Evolutionary conservation across 2,113 vertebrate species (phyloP), one percentile per base, ranked within the genome.

Genomic region (Prochilodus magdalenae): DNA sequence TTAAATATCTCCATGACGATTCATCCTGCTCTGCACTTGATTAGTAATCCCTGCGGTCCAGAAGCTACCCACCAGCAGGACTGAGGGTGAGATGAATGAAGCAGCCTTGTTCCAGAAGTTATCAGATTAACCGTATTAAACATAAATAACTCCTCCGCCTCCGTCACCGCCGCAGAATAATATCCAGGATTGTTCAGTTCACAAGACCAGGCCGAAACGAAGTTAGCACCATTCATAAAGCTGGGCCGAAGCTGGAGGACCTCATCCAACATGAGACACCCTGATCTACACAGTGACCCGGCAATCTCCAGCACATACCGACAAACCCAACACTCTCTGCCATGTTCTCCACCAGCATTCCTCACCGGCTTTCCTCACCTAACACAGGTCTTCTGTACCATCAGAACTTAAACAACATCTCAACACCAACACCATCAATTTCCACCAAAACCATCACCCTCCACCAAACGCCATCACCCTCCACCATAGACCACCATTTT

Each of bases 71-170:
- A 60, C 22, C 51, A 40, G 29, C 24, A 20, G 22, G 51, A 29
- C 26, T 30, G 30, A 5, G 29, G 29, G 33, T 57, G 0, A n/a
- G 16, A 33, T 59, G n/a, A 79, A 71, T 24, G 67, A 47, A 30
- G 27, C 5, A 33, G 62, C 10, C 67, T 60, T 59, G 51, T 70
- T 57, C 55, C 57, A 36, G 67, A 24, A 24, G 53, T 71, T 71
- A 80, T 80, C 40, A 57, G 55, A 72, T 80, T 80, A 80, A 27
- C 7, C 18, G 26, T 12, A 33, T 27, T 63, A 63, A 63, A 65
- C 16, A 30, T 30, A 65, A 65, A 29, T 29, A 65, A 65, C 62
- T 65, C 26, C 1, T 18, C 18, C 62, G 26, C 27, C 27, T 65
- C 62, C 15, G 62, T 30, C 29, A 15, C 51, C 14, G 26, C 24